These are phyloP conservation scores for Mystacornis crossleyi DNA, from an alignment of 2,113 vertebrate species.

Conservation along the genomic window DNA sequence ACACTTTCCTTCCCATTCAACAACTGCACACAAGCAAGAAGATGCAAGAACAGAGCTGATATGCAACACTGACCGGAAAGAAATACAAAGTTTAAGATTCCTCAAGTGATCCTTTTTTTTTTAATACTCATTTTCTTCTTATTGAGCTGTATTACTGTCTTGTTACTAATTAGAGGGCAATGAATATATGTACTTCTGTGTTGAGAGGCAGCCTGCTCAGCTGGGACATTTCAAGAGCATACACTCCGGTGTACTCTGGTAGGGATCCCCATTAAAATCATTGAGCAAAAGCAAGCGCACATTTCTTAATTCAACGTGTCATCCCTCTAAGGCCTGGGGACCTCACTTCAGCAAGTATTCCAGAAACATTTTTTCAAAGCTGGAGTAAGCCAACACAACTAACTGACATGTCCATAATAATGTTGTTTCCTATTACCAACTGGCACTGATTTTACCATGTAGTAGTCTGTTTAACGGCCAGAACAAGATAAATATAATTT, in stretches of 20 bases:
- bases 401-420: not conserved
- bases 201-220: not conserved
- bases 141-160: not conserved
- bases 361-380: constrained; percentile 1
- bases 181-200: not conserved
- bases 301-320: constrained; percentile 43
- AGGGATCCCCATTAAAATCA: constrained; percentile 41
- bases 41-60: not conserved
- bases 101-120: not conserved
- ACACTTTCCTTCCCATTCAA: not conserved
- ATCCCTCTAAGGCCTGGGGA: constrained; percentile 33
- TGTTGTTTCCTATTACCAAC: not conserved
- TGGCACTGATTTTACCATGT: not conserved
- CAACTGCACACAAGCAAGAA: not conserved
- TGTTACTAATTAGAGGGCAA: not conserved
- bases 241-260: not conserved
- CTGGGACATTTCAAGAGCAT: not conserved
- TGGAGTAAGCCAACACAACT: not conserved
- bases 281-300: not conserved
- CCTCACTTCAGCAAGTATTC: constrained; percentile 15
- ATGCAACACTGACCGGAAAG: not conserved
- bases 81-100: not conserved
- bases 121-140: not conserved
- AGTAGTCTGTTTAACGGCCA: not conserved
- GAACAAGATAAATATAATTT: not conserved